Percentiles rank a stretch among this genome's conserved stretches.
phyloP scores from a whole-genome alignment of 2,888 invertebrate species.

The Ophion costatus region DNA sequence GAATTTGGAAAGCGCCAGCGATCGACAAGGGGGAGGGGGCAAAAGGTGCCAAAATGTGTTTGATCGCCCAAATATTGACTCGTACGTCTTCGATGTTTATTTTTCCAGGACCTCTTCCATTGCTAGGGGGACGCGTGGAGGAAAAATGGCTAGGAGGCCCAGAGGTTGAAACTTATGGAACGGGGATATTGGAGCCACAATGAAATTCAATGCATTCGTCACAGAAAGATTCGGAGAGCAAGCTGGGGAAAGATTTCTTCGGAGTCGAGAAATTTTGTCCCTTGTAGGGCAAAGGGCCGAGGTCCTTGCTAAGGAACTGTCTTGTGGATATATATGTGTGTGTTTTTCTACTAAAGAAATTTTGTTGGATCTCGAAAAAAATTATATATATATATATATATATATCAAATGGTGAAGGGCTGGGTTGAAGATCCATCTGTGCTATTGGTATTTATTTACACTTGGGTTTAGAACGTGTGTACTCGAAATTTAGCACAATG shows the following conservation, averaged over 20 bases:
- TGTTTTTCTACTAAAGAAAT: no score
- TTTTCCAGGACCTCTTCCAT: conserved; percentile 37
- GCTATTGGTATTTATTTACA: conserved; percentile 54
- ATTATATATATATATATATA: no score
- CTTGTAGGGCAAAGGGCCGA: background rate
- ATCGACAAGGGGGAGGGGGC: background rate
- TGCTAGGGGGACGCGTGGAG: no score
- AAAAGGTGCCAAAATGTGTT: conserved; percentile 56
- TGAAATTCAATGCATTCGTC: conserved; percentile 62
- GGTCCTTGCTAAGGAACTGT: background rate
- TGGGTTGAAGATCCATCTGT: conserved; percentile 14
- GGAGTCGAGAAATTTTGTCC: background rate
- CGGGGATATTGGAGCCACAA: conserved; percentile 28
- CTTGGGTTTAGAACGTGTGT: background rate
- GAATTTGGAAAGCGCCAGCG: no score
- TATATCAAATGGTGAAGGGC: background rate
- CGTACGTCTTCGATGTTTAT: conserved; percentile 46
- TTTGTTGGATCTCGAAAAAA: no score
- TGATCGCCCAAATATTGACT: conserved; percentile 61
- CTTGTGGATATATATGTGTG: no score
- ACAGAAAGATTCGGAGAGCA: conserved; percentile 35
- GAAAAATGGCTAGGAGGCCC: no score
- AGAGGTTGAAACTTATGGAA: background rate
- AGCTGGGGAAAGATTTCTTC: conserved; percentile 51
- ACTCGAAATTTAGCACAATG: conserved; percentile 22